These are phyloP conservation scores for Anastrepha obliqua DNA, from an alignment of 1,140 invertebrate species.

Conservation along the genomic window DNA sequence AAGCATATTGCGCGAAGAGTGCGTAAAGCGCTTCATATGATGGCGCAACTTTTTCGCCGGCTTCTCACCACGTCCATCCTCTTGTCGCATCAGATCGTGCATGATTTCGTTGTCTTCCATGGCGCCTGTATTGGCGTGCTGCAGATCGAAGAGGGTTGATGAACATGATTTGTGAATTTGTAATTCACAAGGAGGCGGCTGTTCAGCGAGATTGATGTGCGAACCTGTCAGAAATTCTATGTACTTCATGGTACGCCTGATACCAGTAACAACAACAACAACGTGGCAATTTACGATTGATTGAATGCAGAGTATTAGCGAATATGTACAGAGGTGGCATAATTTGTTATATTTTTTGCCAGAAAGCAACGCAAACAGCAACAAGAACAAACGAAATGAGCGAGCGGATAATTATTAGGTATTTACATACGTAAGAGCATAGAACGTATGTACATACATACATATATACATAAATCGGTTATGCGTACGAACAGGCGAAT, in stretches of 20 bases:
- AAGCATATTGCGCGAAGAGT: slow-evolving; percentile 77
- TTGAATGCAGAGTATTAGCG: not conserved
- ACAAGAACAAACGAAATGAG: slow-evolving; percentile 4
- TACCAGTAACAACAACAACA: slow-evolving; percentile 4
- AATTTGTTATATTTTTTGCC: not conserved
- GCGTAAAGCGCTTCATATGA: slow-evolving; percentile 77
- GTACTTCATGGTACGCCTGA: slow-evolving; percentile 58
- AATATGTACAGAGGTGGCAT: not conserved
- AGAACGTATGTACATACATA: not conserved
- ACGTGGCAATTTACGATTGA: not conserved
- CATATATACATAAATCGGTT: not conserved
- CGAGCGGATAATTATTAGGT: not conserved
- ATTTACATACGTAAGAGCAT: not conserved
- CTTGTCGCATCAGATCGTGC: slow-evolving; percentile 75
- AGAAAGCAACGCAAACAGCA: not conserved
- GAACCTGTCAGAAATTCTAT: slow-evolving; percentile 58
- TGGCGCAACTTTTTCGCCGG: slow-evolving; percentile 75
- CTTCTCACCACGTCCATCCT: slow-evolving; percentile 76
- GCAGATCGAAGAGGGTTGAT: slow-evolving; percentile 65
- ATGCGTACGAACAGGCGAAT: not conserved
- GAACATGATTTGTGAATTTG: slow-evolving; percentile 55
- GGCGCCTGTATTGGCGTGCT: slow-evolving; percentile 66
- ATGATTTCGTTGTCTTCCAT: slow-evolving; percentile 62
- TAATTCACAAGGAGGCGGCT: not conserved
- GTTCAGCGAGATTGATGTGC: slow-evolving; percentile 47